Evolutionary conservation across 2,888 invertebrate genomes (phyloP).

Genomic region (Drosophila prostipennis): DNA sequence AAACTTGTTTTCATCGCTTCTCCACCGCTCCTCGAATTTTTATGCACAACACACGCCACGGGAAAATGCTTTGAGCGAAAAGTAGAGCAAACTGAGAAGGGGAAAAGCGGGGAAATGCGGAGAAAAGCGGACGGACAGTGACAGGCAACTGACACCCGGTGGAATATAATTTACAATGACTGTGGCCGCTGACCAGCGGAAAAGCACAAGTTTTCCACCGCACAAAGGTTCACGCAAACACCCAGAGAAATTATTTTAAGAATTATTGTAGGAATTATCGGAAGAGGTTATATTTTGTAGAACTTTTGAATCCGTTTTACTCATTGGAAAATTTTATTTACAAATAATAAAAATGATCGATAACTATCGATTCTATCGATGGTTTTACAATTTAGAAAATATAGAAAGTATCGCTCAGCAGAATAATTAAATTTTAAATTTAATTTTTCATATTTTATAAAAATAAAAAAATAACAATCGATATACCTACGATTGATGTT

Average conservation of each 20-base stretch:
- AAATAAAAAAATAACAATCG: too few species aligned
- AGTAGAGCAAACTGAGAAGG: conserved; percentile 4
- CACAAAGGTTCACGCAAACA: conserved; percentile 13
- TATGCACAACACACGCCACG: conserved; percentile 37
- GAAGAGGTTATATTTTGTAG: too few species aligned
- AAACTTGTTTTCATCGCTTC: conserved; percentile 47
- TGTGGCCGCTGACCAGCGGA: conserved; percentile 35
- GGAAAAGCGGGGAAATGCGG: conserved; percentile 9
- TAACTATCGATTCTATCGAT: too few species aligned
- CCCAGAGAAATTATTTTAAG: not conserved
- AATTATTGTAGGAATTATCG: not conserved
- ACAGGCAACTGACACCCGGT: conserved; percentile 60
- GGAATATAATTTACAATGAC: conserved; percentile 67
- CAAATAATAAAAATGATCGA: too few species aligned
- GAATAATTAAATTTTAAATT: too few species aligned
- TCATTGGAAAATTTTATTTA: too few species aligned
- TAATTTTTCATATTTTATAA: not conserved
- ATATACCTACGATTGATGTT: too few species aligned
- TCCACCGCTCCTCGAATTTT: conserved; percentile 22
- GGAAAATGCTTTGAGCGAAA: conserved; percentile 3
- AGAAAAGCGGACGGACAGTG: conserved; percentile 9
- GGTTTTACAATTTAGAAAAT: too few species aligned
- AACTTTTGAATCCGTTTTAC: too few species aligned
- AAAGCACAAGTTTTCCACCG: conserved; percentile 41
- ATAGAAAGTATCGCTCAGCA: too few species aligned